These are phyloP conservation scores for Drosophila busckii DNA, from an alignment of 1,140 invertebrate species.

Conservation along the genomic window DNA sequence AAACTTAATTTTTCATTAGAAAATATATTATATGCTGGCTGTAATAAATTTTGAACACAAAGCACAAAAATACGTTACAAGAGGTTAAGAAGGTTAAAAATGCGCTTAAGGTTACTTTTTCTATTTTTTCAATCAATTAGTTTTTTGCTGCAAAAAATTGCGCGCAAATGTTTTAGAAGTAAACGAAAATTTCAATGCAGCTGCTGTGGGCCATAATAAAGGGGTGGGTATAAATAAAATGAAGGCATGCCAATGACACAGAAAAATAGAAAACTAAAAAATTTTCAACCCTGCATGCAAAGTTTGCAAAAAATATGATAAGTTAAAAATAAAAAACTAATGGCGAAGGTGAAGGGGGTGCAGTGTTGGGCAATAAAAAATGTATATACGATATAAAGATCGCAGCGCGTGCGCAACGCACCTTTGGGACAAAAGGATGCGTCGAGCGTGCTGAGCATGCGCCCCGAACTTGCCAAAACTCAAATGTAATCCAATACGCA, in stretches of 20 bases:
- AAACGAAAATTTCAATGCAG: slow-evolving; percentile 40
- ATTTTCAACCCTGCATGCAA: slow-evolving; percentile 67
- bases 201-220: slow-evolving; percentile 36
- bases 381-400: slow-evolving; percentile 12
- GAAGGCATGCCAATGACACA: slow-evolving; percentile 32
- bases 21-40: slow-evolving; percentile 51
- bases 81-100: slow-evolving; percentile 54
- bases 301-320: slow-evolving; percentile 43
- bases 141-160: slow-evolving; percentile 41
- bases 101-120: slow-evolving; percentile 55
- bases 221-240: slow-evolving; percentile 49
- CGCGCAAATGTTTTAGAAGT: slow-evolving; percentile 33
- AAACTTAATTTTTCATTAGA: slow-evolving; percentile 36
- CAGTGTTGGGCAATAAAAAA: slow-evolving; percentile 12
- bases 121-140: slow-evolving; percentile 49
- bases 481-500: slow-evolving; percentile 67
- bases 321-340: slow-evolving; percentile 35
- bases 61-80: slow-evolving; percentile 66
- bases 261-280: slow-evolving; percentile 24
- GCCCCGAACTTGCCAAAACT: slow-evolving; percentile 38
- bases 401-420: slow-evolving; percentile 53
- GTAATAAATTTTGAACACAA: slow-evolving; percentile 26
- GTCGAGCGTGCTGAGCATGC: slow-evolving; percentile 65
- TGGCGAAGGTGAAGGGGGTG: slow-evolving; percentile 22
- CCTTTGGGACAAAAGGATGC: slow-evolving; percentile 45